A percentile compares a stretch with the other conserved stretches of the same genome.
These are phyloP conservation scores for Ibidorhyncha struthersii DNA, from an alignment of 2,113 vertebrate species.

Conservation along the genomic window DNA sequence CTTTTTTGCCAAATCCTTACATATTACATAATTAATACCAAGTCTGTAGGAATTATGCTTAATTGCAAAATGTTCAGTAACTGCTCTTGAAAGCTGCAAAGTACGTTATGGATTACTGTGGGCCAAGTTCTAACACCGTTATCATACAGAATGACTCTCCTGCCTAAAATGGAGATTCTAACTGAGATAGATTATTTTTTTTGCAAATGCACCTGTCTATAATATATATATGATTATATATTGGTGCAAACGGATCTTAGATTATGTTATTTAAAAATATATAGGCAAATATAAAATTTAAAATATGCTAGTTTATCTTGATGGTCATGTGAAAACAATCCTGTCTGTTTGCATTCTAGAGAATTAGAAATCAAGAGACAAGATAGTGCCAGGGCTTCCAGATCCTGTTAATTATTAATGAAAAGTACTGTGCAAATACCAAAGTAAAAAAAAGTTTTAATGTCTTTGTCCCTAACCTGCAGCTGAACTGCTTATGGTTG, in stretches of 20 bases:
- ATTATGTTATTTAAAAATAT: background rate
- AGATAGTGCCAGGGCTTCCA: background rate
- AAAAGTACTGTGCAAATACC: conserved; percentile 12
- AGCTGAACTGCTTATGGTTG: background rate
- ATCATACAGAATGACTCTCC: background rate
- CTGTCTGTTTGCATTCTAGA: background rate
- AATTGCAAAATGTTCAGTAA: background rate
- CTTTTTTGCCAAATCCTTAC: background rate
- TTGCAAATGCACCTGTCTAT: background rate
- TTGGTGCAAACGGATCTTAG: background rate
- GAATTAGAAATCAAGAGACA: background rate
- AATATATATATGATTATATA: background rate
- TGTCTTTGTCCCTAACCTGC: background rate
- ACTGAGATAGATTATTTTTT: background rate
- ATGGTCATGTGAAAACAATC: background rate
- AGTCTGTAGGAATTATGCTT: background rate
- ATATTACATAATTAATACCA: background rate
- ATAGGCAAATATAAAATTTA: background rate
- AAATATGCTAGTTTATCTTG: background rate
- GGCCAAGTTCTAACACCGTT: background rate
- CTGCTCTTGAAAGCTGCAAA: background rate
- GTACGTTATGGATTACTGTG: background rate
- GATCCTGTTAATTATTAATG: conserved; percentile 30
- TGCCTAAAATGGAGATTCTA: background rate
- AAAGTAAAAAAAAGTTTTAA: background rate